Evolutionary conservation across 1,140 invertebrate genomes (phyloP), one percentile per base, ranked within the genome.

Genomic region (Bombus huntii): DNA sequence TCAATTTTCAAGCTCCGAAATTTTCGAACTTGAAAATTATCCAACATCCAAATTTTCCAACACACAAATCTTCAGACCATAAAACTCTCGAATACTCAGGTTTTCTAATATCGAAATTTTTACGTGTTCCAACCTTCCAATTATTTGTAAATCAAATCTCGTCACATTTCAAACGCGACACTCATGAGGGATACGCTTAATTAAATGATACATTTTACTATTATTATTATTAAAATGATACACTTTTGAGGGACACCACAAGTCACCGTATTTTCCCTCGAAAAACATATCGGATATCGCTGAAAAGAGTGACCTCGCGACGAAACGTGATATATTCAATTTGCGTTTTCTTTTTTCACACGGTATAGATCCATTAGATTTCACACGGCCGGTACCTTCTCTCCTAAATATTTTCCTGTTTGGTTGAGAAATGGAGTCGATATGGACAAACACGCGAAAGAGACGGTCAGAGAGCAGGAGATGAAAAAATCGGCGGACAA

Each of bases 321-420:
- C 18, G 6, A 53, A 5, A 15, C 53, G 34, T 18, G 34, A 39
- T 73, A 73, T 12, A 73, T 12, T 47, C 15, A 31, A 39, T 78
- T 78, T 59, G n/a, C 15, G 5, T 80, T 53, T 34, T 22, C 18
- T 34, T 47, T 22, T 34, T 18, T 34, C 25, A 10, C 47, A 1
- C 1, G 28, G 44, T 62, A 57, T 25, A 39, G 70, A 9, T 62
- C 34, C 31, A 70, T 80, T 13, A 18, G 34, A 80, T 80, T 70
- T 53, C 65, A 66, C 31, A 28, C 5, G 18, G 44, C 12, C 22
- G 39, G 22, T 15, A 37, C 42, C 34, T 15, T 57, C 28, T 25
- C 10, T 1, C 13, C 39, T 62, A 57, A 80, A 81, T 73, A 73
- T 81, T 62, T 62, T 34, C n/a, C 70, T 70, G 15, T 81, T 81